Evolutionary conservation across 2,797 vertebrate species (phyloP).

Genomic region (Smutsia temminckii): DNA sequence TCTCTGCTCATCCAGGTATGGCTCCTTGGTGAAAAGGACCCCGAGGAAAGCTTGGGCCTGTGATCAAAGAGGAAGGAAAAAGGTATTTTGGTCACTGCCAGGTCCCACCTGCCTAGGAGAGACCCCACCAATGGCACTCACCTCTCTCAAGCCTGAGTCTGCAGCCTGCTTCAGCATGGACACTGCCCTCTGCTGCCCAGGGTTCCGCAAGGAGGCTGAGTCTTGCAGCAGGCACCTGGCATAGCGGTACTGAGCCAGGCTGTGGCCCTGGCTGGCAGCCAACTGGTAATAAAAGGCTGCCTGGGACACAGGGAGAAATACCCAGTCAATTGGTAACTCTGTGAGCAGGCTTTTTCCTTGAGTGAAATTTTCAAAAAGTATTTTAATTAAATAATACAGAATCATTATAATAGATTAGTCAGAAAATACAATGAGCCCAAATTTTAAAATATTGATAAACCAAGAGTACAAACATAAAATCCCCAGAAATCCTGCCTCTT

Average conservation of each 20-base stretch:
- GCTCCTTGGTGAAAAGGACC: constrained; percentile 88
- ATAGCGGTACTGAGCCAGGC: constrained; percentile 92
- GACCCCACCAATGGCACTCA: constrained; percentile 60
- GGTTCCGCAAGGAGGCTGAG: constrained; percentile 77
- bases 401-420: neutral
- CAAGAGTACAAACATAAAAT: constrained; percentile 37
- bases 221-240: constrained; percentile 89
- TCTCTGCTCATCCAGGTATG: constrained; percentile 83
- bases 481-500: constrained; percentile 9
- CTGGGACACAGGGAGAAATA: constrained; percentile 82
- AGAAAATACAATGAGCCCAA: constrained; percentile 53
- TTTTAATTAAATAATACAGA: constrained; percentile 57
- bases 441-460: constrained; percentile 13
- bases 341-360: neutral
- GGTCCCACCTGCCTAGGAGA: neutral
- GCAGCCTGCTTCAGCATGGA: constrained; percentile 89
- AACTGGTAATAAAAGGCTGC: constrained; percentile 90
- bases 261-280: constrained; percentile 89
- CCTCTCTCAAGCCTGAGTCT: constrained; percentile 89
- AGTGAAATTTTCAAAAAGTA: constrained; percentile 7
- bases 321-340: neutral
- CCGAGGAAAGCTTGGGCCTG: constrained; percentile 95
- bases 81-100: neutral
- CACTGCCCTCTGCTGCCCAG: constrained; percentile 83
- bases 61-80: constrained; percentile 27